These are phyloP conservation scores for Smithornis capensis DNA, from an alignment of 2,113 vertebrate genomes.

Conservation along the genomic window DNA sequence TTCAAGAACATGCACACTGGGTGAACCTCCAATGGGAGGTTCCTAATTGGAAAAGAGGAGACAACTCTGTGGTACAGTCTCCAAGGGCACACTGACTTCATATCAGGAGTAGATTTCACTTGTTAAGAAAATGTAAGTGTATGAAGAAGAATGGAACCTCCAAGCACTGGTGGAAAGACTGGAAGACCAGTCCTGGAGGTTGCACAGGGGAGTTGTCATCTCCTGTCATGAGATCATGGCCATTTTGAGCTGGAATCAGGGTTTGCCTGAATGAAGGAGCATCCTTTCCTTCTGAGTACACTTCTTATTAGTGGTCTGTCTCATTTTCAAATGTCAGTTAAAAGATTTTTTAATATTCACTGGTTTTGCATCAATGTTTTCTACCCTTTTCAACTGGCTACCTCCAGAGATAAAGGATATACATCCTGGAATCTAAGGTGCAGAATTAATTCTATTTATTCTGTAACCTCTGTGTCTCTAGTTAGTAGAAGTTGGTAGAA, in stretches of 20 bases:
- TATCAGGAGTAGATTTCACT: not conserved
- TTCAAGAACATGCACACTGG: not conserved
- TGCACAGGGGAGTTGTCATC: not conserved
- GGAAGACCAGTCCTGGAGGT: not conserved
- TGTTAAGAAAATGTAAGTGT: not conserved
- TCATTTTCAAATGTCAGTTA: not conserved
- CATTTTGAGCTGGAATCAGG: not conserved
- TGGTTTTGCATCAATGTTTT: not conserved
- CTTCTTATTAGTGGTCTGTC: not conserved
- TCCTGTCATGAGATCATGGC: not conserved
- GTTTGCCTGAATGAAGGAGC: not conserved
- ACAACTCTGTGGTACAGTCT: not conserved
- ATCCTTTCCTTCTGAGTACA: not conserved
- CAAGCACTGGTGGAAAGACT: not conserved
- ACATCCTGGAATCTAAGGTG: not conserved
- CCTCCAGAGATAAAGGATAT: not conserved
- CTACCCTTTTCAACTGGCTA: not conserved
- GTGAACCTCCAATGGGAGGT: not conserved
- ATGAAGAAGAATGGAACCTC: not conserved
- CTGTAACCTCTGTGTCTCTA: not conserved
- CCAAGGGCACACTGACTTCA: accelerated
- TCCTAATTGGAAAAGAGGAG: not conserved
- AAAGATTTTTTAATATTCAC: not conserved
- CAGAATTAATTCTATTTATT: not conserved
- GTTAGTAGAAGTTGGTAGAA: not conserved